Evolutionary conservation across 2,888 invertebrate species (phyloP), one percentile per base, ranked within the genome.

Genomic region (Hemicrepidius hirtus): DNA sequence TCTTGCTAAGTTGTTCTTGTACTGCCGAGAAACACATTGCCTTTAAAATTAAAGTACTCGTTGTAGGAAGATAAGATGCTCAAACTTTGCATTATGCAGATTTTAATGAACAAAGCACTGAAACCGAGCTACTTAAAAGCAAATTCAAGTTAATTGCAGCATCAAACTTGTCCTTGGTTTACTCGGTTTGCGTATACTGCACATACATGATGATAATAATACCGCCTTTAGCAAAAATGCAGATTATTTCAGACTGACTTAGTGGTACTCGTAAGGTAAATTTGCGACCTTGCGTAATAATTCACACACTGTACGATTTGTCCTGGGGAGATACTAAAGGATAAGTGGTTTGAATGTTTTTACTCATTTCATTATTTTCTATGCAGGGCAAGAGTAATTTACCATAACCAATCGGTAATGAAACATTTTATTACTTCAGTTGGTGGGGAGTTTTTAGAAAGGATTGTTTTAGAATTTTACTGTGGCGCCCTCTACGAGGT

Each of bases 201-300:
- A 49, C 46, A 50, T 65, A 24, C 18, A 69, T 44, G 37, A 44
- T 16, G 40, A 16, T 68, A 72, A 63, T 68, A 24, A 64, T 40
- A 46, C 10, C 37, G 68, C 72, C 59, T 20, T 24, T 28, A 50
- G 72, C 72, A 49, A 64, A 59, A 63, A 44, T 20, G 63, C 28
- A 50, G 55, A 63, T 69, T 63, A 72, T 60, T 59, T 63, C 37
- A 40, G 32, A 32, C 44, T 24, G 24, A 41, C 20, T 63, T 55
- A 72, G 68, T 63, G 62, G 35, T 71, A 62, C 50, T 68, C 40
- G 64, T 18, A 64, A 71, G 60, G 71, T 46, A 69, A 62, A 71
- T 72, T 72, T 57, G 68, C 67, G 57, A 68, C 63, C 72, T 68
- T 72, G 72, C 16, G 37, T 40, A 44, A 44, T 64, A 28, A 32